Evolutionary conservation across 2,888 invertebrate species (phyloP).

Genomic region (Helicoverpa assulta): DNA sequence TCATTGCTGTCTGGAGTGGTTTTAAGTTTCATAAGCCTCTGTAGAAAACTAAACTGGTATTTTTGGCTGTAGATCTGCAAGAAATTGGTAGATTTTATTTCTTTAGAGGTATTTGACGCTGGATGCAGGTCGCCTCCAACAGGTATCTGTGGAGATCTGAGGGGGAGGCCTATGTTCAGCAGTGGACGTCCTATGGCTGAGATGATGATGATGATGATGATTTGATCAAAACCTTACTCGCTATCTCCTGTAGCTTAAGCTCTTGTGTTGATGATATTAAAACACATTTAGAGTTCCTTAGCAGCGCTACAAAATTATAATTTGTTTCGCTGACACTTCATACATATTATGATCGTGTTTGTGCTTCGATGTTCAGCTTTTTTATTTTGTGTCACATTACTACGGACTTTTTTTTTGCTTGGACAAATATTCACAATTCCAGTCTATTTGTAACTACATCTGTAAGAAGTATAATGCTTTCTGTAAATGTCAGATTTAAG

Average conservation of each 20-base stretch:
- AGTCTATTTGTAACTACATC: background rate
- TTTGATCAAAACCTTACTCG: constrained; percentile 17
- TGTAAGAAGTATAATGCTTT: constrained; percentile 5
- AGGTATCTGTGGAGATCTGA: no score
- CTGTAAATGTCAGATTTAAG: background rate
- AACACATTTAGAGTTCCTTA: constrained; percentile 65
- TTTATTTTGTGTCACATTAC: constrained; percentile 36
- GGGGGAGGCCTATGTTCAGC: no score
- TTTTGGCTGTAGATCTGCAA: background rate
- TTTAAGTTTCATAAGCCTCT: background rate
- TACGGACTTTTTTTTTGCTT: constrained; percentile 29
- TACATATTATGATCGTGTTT: constrained; percentile 49
- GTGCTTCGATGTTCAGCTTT: constrained; percentile 45
- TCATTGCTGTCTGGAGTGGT: background rate
- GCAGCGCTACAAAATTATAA: constrained; percentile 56
- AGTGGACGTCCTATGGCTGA: no score
- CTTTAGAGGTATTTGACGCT: background rate
- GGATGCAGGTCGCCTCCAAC: no score
- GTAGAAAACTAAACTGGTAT: background rate
- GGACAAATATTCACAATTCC: constrained; percentile 8
- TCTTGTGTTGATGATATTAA: constrained; percentile 54
- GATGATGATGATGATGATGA: no score
- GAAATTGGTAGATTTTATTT: no score
- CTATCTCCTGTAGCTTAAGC: constrained; percentile 41
- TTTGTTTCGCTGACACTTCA: constrained; percentile 60